A percentile compares a stretch with the other conserved stretches of the same genome.
Conservation (phyloP, 2,797 vertebrate species). For the Orestias chungarensis region DNA sequence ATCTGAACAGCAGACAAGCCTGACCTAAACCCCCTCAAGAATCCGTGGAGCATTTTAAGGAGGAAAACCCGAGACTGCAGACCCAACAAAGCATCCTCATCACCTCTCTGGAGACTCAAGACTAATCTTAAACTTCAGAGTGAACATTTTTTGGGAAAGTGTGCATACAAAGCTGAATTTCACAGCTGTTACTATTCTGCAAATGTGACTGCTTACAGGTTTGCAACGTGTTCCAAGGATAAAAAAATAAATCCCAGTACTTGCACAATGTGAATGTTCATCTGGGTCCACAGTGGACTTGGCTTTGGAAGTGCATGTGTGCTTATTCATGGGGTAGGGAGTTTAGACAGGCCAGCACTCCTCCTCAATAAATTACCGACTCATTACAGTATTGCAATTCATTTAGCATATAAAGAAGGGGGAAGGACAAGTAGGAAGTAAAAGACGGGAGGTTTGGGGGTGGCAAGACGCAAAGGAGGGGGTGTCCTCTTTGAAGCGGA, state of each 20-base stretch:
- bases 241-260: no score
- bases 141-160: no score
- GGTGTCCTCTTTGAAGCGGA: conserved; percentile 29
- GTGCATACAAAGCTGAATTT: not conserved
- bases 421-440: conserved; percentile 5
- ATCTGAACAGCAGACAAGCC: not conserved
- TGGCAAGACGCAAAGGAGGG: conserved; percentile 8
- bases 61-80: not conserved
- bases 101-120: not conserved
- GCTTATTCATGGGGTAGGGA: conserved; percentile 36
- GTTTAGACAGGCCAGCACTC: conserved; percentile 55
- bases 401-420: conserved; percentile 55
- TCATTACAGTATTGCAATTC: conserved; percentile 75
- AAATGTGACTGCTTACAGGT: not conserved
- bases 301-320: conserved; percentile 24
- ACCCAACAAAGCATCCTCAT: not conserved
- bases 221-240: conserved; percentile 17
- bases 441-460: conserved; percentile 23
- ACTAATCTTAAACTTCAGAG: no score
- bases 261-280: not conserved
- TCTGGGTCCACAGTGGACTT: conserved; percentile 23
- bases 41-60: not conserved
- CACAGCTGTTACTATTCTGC: conserved; percentile 19
- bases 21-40: not conserved
- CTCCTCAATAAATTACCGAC: conserved; percentile 76